Base-by-base conservation (phyloP, 2,113 vertebrate genomes). In the Mesitornis unicolor region DNA sequence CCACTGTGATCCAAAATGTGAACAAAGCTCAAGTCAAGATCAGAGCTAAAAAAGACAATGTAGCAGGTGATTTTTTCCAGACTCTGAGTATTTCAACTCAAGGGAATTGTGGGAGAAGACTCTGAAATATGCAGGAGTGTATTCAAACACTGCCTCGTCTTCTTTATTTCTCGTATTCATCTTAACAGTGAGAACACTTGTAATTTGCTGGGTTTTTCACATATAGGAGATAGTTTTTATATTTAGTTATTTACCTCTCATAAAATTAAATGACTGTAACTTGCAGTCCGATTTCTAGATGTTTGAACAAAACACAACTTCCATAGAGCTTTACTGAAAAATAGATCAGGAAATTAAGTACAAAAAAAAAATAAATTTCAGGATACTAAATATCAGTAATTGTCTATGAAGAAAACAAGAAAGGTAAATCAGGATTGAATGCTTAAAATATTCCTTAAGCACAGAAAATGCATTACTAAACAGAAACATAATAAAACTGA, bases 21-120 rank as follows among this genome's bases (percentile, higher is more conserved):
- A 99, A 99, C 97, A 99, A 99, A 98, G 99, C 99, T 82, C 99
- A 99, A 94, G 99, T 99, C 95, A 99, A 99, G 98, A 98, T 99
- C 94, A 97, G 99, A 93, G 99, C 99, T 53, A 99, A 99, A 98
- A 99, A 98, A 95, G 99, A 99, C 97, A 99, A 99, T 5, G 99
- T 99, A 88, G 99, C 99, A 99, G 99, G 99, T 99, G 70, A 97
- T 64, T 73, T 47, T n/a, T 69, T 88, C 60, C 21, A 80, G 43
- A 51, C 17, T 56, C 45, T 11, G 10, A 67, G 33, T 63, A 88
- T 87, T 76, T 85, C 35, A 56, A 2, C 28, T 70, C 50, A 76
- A 54, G 31, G 71, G 45, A 80, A 20, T 18, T 51, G 17, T 60
- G 53, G 54, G 26, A 54, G 36, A 20, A 81, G 22, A 67, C 38